These are phyloP conservation scores for Hyposmocoma kahamanoa DNA, from an alignment of 1,140 invertebrate species.

Conservation along the genomic window DNA sequence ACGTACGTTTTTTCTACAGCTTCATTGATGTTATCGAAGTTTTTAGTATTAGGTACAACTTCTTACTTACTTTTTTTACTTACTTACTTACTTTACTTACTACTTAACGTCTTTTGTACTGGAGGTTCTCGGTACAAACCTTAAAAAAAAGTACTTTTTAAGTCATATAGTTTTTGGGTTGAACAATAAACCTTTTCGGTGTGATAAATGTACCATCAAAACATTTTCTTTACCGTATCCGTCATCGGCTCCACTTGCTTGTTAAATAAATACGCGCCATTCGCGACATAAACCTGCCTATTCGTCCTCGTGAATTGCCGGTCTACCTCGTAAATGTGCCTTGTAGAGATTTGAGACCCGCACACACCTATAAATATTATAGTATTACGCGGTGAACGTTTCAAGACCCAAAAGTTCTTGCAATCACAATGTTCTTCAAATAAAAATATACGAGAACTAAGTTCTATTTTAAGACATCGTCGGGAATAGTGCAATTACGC, in stretches of 20 bases:
- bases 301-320: slow-evolving; percentile 13
- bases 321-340: not conserved
- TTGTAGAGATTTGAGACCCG: not conserved
- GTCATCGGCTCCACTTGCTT: slow-evolving; percentile 21
- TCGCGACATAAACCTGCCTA: slow-evolving; percentile 22
- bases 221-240: slow-evolving; percentile 25
- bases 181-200: slow-evolving; percentile 18
- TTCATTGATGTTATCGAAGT: too few species aligned
- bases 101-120: too few species aligned
- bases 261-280: slow-evolving; percentile 29
- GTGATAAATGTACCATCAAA: slow-evolving; percentile 26
- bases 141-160: too few species aligned
- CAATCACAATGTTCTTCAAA: too few species aligned
- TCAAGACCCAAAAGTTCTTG: too few species aligned
- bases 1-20: not conserved
- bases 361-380: not conserved
- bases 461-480: too few species aligned
- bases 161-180: not conserved
- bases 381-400: too few species aligned
- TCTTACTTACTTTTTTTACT: too few species aligned
- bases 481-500: too few species aligned
- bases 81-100: too few species aligned
- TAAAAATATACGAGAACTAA: too few species aligned
- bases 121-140: not conserved
- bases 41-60: too few species aligned